Base-by-base conservation (phyloP, 2,797 vertebrate species). In the Channallabes apus region DNA sequence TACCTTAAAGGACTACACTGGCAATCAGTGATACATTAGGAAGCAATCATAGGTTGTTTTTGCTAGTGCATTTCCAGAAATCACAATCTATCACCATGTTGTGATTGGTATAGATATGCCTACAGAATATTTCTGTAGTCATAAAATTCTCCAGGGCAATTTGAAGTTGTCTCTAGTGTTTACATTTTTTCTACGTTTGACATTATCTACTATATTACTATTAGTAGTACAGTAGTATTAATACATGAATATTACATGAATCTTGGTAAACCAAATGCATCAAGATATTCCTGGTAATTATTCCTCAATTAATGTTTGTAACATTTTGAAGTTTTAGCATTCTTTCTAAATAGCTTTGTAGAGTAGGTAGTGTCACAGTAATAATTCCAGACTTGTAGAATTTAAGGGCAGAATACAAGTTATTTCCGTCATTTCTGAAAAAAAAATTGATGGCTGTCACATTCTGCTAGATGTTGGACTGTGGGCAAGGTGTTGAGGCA, bases 291-390 rank as follows among this genome's bases (percentile, higher is more conserved):
- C 80, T 82, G 62, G 84, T 86, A 86, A 89, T 87, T 88, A 86
- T 80, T 89, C 76, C 83, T 81, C 87, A 92, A 85, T 89, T 20
- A 88, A 90, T 88, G 69, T 85, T 85, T 89, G 35, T 87, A 79
- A 85, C 88, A 82, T 84, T 89, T 32, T 90, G 38, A 88, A 77
- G 58, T 61, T 58, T 81, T 75, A 1, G 27, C 61, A 41, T 35
- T 20, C 6, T 68, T 24, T 29, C 8, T 58, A 80, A 80, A 82
- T 77, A 76, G 61, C 62, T 81, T 81, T 61, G 2, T n/a, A 72
- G 9, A 46, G 12, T 11, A 3, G 12, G 62, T 12, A n/a, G 9
- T 29, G 35, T 35, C 35, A 35, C 35, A 35, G 35, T 46, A 72
- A 46, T n/a, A 72, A 72, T 24, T n/a, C 22, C 22, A 72, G 27